phyloP scores from a whole-genome alignment of 2,888 invertebrate genomes.

The Cosmia trapezina region DNA sequence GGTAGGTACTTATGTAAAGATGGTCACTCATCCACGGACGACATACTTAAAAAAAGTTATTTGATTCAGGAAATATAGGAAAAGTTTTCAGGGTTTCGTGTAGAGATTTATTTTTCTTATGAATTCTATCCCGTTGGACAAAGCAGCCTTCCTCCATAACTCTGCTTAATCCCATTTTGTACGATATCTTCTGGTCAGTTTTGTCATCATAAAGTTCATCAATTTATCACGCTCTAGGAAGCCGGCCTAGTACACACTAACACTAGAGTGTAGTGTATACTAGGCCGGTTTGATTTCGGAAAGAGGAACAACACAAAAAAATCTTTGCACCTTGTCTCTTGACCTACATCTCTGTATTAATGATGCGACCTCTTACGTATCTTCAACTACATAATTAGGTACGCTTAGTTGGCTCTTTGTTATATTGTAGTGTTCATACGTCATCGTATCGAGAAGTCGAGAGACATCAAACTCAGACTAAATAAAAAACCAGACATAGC shows the following conservation, averaged over 20 bases:
- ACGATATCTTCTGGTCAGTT: background rate
- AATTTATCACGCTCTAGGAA: background rate
- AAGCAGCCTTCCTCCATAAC: background rate
- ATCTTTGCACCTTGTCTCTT: constrained; percentile 8
- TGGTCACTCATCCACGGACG: background rate
- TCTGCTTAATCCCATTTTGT: background rate
- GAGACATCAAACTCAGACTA: background rate
- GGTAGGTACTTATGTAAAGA: too few relatives aligned
- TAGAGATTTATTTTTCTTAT: background rate
- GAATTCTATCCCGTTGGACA: background rate
- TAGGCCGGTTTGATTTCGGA: background rate
- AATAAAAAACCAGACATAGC: too few relatives aligned
- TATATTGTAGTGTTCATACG: background rate
- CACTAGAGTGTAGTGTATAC: too few relatives aligned
- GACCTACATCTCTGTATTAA: constrained; percentile 10
- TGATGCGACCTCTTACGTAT: background rate
- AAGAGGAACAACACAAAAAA: too few relatives aligned
- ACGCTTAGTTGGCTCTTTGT: background rate
- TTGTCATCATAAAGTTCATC: background rate
- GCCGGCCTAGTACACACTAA: too few relatives aligned
- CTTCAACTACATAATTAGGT: background rate
- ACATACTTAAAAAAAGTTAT: background rate
- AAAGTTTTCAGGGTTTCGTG: background rate
- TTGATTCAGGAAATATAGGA: background rate
- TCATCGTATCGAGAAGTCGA: background rate